These are phyloP conservation scores for Gymnopithys bicolor DNA, from an alignment of 2,797 vertebrate species.

Conservation along the genomic window DNA sequence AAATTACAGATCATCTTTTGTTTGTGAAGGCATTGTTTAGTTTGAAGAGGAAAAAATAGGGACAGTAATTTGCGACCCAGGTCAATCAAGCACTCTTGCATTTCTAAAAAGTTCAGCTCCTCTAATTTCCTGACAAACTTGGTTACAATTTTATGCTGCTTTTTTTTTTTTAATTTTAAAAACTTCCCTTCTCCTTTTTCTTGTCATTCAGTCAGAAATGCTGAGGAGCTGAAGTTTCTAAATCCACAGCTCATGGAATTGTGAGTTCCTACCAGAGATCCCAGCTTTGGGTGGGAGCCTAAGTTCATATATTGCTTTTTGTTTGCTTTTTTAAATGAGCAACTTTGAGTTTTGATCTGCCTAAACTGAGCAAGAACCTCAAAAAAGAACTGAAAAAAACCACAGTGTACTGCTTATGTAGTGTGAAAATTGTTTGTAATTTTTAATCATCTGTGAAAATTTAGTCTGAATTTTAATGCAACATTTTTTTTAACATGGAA, in stretches of 20 bases:
- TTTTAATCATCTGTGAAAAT: background rate
- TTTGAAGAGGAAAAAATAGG: background rate
- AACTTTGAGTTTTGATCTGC: background rate
- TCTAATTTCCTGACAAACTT: background rate
- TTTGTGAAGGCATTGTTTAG: slow-evolving; percentile 14
- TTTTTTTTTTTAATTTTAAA: background rate
- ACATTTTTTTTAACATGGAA: background rate
- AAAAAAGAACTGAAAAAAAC: background rate
- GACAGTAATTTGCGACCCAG: background rate
- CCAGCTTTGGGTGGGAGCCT: background rate
- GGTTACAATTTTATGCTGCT: background rate
- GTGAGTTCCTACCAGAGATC: fast-evolving
- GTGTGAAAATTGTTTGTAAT: background rate
- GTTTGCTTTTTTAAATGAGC: background rate
- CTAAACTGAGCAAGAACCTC: background rate
- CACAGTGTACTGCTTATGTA: background rate
- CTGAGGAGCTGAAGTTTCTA: slow-evolving; percentile 4
- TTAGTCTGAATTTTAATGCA: background rate
- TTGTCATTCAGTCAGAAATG: background rate
- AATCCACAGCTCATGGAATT: background rate
- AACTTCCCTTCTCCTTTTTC: background rate
- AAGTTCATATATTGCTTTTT: background rate
- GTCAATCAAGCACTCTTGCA: background rate
- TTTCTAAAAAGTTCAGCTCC: background rate
- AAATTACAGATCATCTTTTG: slow-evolving; percentile 29